A percentile compares a stretch with the other conserved stretches of the same genome.
These are phyloP conservation scores for Caprella mutica DNA, from an alignment of 2,888 invertebrate genomes.

Conservation along the genomic window DNA sequence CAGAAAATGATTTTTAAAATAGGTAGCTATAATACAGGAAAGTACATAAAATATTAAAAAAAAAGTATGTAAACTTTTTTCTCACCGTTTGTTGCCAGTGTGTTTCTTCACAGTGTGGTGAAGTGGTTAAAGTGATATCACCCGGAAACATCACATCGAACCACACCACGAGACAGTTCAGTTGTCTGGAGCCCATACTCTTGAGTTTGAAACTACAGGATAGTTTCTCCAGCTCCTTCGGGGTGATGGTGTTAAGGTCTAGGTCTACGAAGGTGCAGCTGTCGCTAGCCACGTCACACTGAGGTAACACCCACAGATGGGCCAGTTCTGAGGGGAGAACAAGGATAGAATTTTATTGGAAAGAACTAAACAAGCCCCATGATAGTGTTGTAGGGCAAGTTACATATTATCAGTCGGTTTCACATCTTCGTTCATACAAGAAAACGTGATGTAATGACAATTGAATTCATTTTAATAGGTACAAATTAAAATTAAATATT, in stretches of 20 bases:
- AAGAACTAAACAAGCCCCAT: no score
- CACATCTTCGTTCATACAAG: no score
- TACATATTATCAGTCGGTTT: no score
- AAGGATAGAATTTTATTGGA: no score
- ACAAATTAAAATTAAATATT: no score
- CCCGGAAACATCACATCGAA: slow-evolving; percentile 34
- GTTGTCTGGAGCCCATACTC: slow-evolving; percentile 28
- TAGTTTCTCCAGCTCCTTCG: slow-evolving; percentile 17
- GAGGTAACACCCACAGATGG: slow-evolving; percentile 29
- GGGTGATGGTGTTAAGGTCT: slow-evolving; percentile 22
- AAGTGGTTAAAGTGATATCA: slow-evolving; percentile 26
- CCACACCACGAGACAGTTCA: slow-evolving; percentile 30
- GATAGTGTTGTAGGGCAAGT: no score
- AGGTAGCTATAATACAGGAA: no score
- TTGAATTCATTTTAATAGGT: no score
- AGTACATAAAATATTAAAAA: no score
- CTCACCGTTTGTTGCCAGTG: slow-evolving; percentile 34
- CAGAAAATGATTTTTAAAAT: no score
- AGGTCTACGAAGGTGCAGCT: slow-evolving; percentile 28
- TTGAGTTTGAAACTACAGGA: slow-evolving; percentile 14
- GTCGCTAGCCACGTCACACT: slow-evolving; percentile 29
- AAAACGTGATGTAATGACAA: no score
- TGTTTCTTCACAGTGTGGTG: slow-evolving; percentile 31
- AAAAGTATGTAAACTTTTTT: no score
- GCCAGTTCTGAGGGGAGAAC: slow-evolving; percentile 20